Conservation (phyloP, 2,888 invertebrate species). For the Pandemis heparana region DNA sequence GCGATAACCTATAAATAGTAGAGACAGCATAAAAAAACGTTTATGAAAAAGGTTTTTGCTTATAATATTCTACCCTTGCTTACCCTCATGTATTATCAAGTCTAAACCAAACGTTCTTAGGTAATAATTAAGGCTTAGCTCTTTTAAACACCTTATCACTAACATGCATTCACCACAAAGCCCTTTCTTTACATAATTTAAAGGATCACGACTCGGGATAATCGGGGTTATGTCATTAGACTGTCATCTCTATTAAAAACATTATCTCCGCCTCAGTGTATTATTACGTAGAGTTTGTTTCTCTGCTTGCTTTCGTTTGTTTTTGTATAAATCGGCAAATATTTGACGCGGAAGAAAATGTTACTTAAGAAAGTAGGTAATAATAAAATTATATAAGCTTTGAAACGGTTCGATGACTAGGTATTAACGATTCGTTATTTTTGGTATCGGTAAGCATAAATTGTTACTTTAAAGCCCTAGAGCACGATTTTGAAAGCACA, state of each 20-base stretch:
- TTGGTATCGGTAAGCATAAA: too few species aligned
- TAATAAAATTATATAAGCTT: not conserved
- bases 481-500: too few species aligned
- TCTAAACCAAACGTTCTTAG: slow-evolving; percentile 13
- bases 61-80: not conserved
- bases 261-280: not conserved
- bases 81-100: slow-evolving; percentile 6
- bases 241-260: slow-evolving; percentile 17
- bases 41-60: not conserved
- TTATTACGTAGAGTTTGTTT: not conserved
- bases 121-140: slow-evolving; percentile 42
- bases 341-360: not conserved
- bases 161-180: slow-evolving; percentile 27
- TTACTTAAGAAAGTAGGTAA: not conserved
- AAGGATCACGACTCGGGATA: slow-evolving; percentile 16
- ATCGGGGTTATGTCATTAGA: slow-evolving; percentile 17
- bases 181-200: slow-evolving; percentile 42
- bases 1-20: not conserved
- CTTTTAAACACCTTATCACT: slow-evolving; percentile 41
- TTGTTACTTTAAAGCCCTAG: too few species aligned
- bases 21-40: too few species aligned
- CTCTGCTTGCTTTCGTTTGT: not conserved
- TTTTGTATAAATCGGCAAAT: not conserved
- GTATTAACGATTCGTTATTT: too few species aligned
- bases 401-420: too few species aligned